Evolutionary conservation across 2,888 invertebrate species (phyloP).

Genomic region (Furcula furcula): DNA sequence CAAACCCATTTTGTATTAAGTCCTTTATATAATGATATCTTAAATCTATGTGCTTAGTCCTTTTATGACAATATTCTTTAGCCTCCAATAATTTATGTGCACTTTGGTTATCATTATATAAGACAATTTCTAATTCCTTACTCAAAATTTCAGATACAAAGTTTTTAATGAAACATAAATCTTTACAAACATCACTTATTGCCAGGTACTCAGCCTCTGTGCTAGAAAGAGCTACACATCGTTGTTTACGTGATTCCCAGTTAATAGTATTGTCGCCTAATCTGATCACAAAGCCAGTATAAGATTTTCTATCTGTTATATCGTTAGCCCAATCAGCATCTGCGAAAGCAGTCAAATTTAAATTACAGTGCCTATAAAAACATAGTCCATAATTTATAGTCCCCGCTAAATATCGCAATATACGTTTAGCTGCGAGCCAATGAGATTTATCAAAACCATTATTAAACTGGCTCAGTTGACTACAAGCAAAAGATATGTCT

Average conservation of each 20-base stretch:
- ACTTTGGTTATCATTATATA: conserved; percentile 9
- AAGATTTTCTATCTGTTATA: conserved; percentile 15
- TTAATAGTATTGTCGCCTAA: conserved; percentile 7
- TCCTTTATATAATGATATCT: too few relatives aligned
- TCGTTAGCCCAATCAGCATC: conserved; percentile 9
- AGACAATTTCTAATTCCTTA: neutral
- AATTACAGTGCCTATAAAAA: neutral
- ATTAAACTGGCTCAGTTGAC: conserved; percentile 17
- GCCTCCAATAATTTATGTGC: conserved; percentile 3
- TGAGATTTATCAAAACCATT: conserved; percentile 7
- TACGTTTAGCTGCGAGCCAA: conserved; percentile 17
- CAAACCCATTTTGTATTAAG: too few relatives aligned
- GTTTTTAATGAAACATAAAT: conserved; percentile 2
- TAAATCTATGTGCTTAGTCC: conserved; percentile 3
- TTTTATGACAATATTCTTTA: conserved; percentile 2
- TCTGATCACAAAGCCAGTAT: conserved; percentile 19
- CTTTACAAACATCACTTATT: conserved; percentile 15
- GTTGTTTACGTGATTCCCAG: conserved; percentile 22
- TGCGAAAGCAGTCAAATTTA: neutral
- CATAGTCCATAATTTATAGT: conserved; percentile 11
- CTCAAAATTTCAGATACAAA: conserved; percentile 1
- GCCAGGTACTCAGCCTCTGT: conserved; percentile 25
- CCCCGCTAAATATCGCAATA: conserved; percentile 13
- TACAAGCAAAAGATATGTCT: conserved; percentile 13
- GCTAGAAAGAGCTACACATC: conserved; percentile 15